Conservation (phyloP, 2,797 vertebrate genomes). For the Falco columbarius region DNA sequence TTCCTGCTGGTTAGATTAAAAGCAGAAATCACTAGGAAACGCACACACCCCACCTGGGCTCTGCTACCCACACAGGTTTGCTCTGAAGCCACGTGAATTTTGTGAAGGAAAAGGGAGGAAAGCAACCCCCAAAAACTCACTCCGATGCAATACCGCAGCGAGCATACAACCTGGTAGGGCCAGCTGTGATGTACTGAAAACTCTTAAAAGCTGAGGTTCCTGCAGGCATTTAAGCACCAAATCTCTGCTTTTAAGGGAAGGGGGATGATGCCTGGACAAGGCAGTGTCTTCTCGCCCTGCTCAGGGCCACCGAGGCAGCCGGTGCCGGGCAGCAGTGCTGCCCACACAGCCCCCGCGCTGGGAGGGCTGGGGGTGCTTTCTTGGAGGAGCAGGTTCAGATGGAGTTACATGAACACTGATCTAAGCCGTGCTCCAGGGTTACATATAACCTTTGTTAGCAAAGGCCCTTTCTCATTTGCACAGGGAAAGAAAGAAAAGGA, state of each 20-base stretch:
- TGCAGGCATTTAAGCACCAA: neutral
- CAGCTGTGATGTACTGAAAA: neutral
- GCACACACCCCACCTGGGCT: neutral
- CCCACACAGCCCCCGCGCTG: rapidly evolving
- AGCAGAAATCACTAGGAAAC: neutral
- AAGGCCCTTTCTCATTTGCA: neutral
- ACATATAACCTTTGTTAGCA: neutral
- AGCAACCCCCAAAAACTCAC: neutral
- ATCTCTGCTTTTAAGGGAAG: neutral
- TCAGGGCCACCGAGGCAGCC: neutral
- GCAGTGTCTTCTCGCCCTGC: neutral
- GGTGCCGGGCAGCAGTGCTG: neutral
- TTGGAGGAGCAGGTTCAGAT: neutral
- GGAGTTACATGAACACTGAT: neutral
- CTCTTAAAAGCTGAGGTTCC: neutral
- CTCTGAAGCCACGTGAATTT: neutral
- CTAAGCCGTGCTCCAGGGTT: neutral
- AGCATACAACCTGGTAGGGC: neutral
- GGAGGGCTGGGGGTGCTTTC: neutral
- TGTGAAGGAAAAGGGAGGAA: neutral
- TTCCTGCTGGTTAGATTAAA: neutral
- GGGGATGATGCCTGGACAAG: neutral
- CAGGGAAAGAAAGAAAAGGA: neutral
- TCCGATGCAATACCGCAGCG: neutral
- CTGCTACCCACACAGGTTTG: neutral